Evolutionary conservation across 1,140 invertebrate species (phyloP).

Genomic region (Lordiphosa mommai): DNA sequence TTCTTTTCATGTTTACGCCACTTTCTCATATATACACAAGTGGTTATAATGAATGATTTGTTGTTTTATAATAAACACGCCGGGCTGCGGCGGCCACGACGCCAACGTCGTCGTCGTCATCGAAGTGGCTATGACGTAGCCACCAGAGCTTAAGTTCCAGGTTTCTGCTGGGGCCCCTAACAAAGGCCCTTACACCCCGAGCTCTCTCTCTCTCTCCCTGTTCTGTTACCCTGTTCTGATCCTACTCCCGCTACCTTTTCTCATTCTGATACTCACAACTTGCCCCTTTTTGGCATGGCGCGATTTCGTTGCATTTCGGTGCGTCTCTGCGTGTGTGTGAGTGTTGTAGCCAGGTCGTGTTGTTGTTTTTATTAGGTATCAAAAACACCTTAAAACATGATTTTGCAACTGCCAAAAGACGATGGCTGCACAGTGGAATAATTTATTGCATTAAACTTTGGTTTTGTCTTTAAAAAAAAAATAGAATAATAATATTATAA

Average conservation of each 20-base stretch:
- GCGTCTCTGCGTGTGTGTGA: slow-evolving; percentile 9
- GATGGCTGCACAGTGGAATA: slow-evolving; percentile 44
- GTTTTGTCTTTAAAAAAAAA: background rate
- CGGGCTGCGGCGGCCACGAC: slow-evolving; percentile 26
- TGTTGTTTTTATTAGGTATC: slow-evolving; percentile 78
- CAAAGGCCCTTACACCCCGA: background rate
- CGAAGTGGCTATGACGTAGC: slow-evolving; percentile 57
- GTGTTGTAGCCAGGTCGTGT: slow-evolving; percentile 30
- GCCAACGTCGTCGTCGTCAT: slow-evolving; percentile 36
- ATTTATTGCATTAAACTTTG: background rate
- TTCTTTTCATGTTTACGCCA: slow-evolving; percentile 75
- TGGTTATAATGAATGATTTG: slow-evolving; percentile 79
- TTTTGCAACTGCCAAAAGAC: slow-evolving; percentile 67
- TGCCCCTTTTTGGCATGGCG: slow-evolving; percentile 56
- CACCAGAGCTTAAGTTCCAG: slow-evolving; percentile 16
- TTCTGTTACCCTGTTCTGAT: background rate
- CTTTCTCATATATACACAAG: slow-evolving; percentile 72
- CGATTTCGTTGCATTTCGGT: slow-evolving; percentile 44
- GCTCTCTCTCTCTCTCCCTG: slow-evolving; percentile 1
- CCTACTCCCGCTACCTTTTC: slow-evolving; percentile 10
- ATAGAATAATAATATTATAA: background rate
- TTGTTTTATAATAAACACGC: slow-evolving; percentile 78
- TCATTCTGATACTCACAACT: slow-evolving; percentile 19
- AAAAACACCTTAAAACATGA: slow-evolving; percentile 78
- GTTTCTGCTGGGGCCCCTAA: slow-evolving; percentile 20